Conservation (phyloP, 2,113 vertebrate species). For the Platysternon megacephalum region DNA sequence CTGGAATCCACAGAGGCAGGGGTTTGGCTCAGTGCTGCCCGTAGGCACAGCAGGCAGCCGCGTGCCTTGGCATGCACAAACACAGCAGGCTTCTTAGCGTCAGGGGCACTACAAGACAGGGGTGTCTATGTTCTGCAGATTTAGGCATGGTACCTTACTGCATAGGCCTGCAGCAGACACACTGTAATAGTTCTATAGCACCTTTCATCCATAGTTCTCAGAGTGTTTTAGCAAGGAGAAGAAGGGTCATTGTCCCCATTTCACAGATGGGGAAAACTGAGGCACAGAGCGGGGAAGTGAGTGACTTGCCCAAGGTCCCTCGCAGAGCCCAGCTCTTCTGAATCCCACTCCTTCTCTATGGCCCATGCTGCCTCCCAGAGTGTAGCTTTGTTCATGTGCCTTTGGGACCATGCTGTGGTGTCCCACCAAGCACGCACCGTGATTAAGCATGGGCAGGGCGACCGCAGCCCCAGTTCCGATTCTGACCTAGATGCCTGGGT, state of each 20-base stretch:
- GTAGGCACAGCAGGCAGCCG: background rate
- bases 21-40: background rate
- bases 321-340: background rate
- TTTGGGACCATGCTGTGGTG: background rate
- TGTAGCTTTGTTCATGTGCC: background rate
- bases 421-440: background rate
- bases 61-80: accelerated
- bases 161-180: background rate
- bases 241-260: background rate
- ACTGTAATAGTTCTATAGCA: background rate
- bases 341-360: background rate
- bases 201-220: background rate
- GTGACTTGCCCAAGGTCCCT: background rate
- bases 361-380: background rate
- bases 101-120: background rate
- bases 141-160: background rate
- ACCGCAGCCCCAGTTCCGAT: background rate
- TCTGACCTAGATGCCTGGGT: background rate
- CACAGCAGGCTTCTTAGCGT: accelerated
- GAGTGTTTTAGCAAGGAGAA: background rate
- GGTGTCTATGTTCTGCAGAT: background rate
- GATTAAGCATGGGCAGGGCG: background rate
- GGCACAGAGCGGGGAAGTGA: background rate
- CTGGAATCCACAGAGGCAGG: background rate
- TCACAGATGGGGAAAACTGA: background rate